Conservation (phyloP, 2,888 invertebrate species). For the Cyrtodaria siliqua region DNA sequence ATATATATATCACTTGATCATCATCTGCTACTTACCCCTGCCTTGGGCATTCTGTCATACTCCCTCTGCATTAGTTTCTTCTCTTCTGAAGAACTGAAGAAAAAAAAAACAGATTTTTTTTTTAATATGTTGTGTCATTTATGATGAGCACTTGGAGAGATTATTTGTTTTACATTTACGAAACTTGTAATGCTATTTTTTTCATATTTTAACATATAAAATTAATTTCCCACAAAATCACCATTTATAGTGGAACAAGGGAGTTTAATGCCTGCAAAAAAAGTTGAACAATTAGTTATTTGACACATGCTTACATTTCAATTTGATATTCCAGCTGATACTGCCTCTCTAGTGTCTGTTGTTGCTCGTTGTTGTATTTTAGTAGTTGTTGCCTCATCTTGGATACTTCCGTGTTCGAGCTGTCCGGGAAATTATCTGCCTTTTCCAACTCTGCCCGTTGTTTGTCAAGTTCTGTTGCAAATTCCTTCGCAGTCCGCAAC, state of each 20-base stretch:
- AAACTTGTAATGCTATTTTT: too few relatives aligned
- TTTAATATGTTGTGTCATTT: too few relatives aligned
- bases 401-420: slow-evolving; percentile 83
- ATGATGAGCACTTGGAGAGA: too few relatives aligned
- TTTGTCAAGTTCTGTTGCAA: slow-evolving; percentile 77
- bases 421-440: slow-evolving; percentile 85
- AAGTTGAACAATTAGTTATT: not conserved
- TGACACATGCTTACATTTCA: slow-evolving; percentile 78
- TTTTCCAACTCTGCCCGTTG: slow-evolving; percentile 83
- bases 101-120: slow-evolving; percentile 29
- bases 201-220: too few relatives aligned
- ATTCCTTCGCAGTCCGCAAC: slow-evolving; percentile 82
- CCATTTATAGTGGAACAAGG: too few relatives aligned
- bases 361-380: slow-evolving; percentile 83
- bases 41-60: slow-evolving; percentile 84
- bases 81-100: slow-evolving; percentile 84
- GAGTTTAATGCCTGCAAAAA: too few relatives aligned
- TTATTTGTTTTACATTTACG: too few relatives aligned
- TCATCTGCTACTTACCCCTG: slow-evolving; percentile 77
- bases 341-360: slow-evolving; percentile 83
- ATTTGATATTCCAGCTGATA: slow-evolving; percentile 85
- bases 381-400: slow-evolving; percentile 84
- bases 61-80: slow-evolving; percentile 84
- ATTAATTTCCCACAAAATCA: too few relatives aligned
- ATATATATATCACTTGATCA: too few relatives aligned